Evolutionary conservation across 2,113 vertebrate genomes (phyloP).

Genomic region (Ceyx cyanopectus): DNA sequence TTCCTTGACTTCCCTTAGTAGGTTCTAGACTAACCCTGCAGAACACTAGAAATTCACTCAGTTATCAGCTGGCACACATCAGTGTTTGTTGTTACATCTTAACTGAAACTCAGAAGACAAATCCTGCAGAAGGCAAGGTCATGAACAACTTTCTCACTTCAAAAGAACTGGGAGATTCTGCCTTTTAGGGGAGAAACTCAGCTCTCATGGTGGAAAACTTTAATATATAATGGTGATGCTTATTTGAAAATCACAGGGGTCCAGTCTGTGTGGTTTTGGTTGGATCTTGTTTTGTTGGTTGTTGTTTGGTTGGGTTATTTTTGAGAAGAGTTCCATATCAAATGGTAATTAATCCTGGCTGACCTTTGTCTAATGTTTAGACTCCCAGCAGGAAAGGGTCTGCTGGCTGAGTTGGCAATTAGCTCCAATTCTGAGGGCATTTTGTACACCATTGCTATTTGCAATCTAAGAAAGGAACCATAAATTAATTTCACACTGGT

Average conservation of each 20-base stretch:
- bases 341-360: neutral
- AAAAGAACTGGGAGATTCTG: neutral
- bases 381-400: neutral
- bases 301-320: neutral
- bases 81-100: constrained; percentile 7
- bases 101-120: constrained; percentile 2
- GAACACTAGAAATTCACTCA: neutral
- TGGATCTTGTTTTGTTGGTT: neutral
- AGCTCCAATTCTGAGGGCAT: neutral
- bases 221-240: neutral
- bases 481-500: neutral
- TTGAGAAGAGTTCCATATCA: neutral
- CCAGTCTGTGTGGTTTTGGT: neutral
- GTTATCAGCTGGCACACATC: neutral
- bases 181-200: constrained; percentile 24
- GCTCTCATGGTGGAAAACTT: neutral
- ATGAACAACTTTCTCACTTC: constrained; percentile 6
- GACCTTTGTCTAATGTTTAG: neutral
- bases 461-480: neutral
- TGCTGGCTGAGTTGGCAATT: neutral
- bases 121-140: constrained; percentile 36
- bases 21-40: neutral
- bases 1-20: neutral
- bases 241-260: neutral
- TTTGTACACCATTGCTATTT: neutral